Percentiles rank a stretch among this genome's conserved stretches.
These are phyloP conservation scores for Leptestheria dahalacensis DNA, from an alignment of 1,140 invertebrate genomes.

Conservation along the genomic window DNA sequence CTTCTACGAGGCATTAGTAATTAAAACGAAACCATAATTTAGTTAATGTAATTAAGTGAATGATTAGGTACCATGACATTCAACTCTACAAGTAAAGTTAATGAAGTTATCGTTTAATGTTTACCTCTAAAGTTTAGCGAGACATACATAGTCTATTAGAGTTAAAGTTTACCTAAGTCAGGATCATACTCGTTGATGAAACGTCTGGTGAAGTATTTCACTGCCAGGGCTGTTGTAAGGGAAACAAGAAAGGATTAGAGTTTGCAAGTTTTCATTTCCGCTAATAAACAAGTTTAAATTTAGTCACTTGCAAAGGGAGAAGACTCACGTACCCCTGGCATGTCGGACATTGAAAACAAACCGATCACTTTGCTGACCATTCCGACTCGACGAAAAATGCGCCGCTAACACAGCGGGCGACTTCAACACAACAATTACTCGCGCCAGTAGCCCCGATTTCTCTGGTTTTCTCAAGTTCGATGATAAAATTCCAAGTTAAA, in stretches of 20 bases:
- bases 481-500: no score
- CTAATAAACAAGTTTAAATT: slow-evolving; percentile 5
- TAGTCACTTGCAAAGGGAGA: background rate
- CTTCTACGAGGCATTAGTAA: slow-evolving; percentile 25
- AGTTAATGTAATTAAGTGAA: background rate
- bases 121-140: no score
- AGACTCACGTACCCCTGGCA: background rate
- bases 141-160: no score
- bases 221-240: slow-evolving; percentile 30
- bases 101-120: background rate
- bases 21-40: background rate
- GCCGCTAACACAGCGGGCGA: no score
- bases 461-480: no score
- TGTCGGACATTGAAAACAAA: slow-evolving; percentile 3
- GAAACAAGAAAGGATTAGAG: slow-evolving; percentile 18
- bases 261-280: no score
- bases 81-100: background rate
- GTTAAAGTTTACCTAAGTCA: slow-evolving; percentile 29
- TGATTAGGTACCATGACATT: background rate
- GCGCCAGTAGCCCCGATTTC: no score
- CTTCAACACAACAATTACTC: no score
- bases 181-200: slow-evolving; percentile 36
- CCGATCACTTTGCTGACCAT: background rate
- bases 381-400: background rate
- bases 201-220: slow-evolving; percentile 32